Evolutionary conservation across 2,888 invertebrate genomes (phyloP).

Genomic region (Dioctria rufipes): DNA sequence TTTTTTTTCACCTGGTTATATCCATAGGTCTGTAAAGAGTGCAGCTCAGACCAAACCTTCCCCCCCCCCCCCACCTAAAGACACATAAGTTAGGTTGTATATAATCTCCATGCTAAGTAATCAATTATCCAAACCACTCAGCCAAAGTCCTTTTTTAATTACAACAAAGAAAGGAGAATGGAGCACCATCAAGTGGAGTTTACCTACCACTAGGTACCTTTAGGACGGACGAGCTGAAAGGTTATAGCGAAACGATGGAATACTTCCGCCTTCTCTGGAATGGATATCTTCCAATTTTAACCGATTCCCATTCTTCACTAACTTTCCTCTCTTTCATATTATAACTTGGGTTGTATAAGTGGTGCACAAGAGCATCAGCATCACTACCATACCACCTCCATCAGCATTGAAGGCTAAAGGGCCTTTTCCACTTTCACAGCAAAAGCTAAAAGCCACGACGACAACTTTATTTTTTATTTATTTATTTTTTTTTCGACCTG

Average conservation of each 20-base stretch:
- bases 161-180: conserved; percentile 46
- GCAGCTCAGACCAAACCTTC: no score
- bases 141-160: conserved; percentile 58
- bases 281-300: neutral
- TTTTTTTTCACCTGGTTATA: no score
- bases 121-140: conserved; percentile 58
- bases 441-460: conserved; percentile 42
- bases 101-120: conserved; percentile 55
- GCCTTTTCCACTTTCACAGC: neutral
- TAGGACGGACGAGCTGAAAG: conserved; percentile 14
- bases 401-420: neutral
- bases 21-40: no score
- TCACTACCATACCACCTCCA: neutral
- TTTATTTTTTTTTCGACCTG: neutral
- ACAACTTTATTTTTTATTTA: conserved; percentile 22
- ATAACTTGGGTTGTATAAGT: no score
- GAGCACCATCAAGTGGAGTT: neutral
- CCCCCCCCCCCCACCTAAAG: no score
- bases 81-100: neutral
- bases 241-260: conserved; percentile 11
- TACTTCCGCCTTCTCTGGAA: neutral
- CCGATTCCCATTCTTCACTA: neutral
- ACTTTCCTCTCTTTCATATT: neutral
- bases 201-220: neutral
- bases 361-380: neutral